Percentiles rank a stretch among this genome's conserved stretches.
Conservation (phyloP, 2,888 invertebrate species). For the Drosophila histrio region DNA sequence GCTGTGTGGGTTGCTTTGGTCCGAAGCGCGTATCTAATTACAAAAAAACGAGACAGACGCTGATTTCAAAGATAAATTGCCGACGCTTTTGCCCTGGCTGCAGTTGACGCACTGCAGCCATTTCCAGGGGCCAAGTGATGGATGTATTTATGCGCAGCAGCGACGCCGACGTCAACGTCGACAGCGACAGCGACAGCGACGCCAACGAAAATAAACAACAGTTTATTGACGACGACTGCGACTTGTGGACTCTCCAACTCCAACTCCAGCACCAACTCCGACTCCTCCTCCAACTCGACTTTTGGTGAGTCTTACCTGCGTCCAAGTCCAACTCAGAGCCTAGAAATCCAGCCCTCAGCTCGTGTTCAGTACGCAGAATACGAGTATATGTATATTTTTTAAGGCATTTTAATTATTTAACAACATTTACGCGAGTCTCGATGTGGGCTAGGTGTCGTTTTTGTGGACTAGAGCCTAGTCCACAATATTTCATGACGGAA, state of each 20-base stretch:
- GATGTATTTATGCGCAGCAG: constrained; percentile 72
- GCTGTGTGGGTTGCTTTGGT: constrained; percentile 65
- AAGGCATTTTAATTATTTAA: constrained; percentile 75
- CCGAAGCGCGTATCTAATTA: constrained; percentile 71
- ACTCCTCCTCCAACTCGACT: constrained; percentile 18
- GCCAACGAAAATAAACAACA: constrained; percentile 74
- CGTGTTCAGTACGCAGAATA: constrained; percentile 2
- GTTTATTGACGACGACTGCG: constrained; percentile 56
- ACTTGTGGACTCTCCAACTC: constrained; percentile 20
- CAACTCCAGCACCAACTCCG: too few relatives aligned
- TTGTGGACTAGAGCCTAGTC: constrained; percentile 54
- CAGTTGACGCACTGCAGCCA: constrained; percentile 47
- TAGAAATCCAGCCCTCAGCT: not conserved
- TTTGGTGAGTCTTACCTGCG: constrained; percentile 9
- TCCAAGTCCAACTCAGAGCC: not conserved
- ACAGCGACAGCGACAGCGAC: constrained; percentile 22
- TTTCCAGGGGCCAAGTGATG: constrained; percentile 54
- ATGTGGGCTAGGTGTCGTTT: constrained; percentile 63
- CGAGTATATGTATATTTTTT: constrained; percentile 27
- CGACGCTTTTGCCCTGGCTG: constrained; percentile 47
- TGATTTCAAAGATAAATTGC: constrained; percentile 80
- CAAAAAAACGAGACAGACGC: constrained; percentile 75
- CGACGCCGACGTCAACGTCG: constrained; percentile 26
- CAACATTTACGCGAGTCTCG: constrained; percentile 61
- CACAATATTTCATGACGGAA: constrained; percentile 49